Percentiles rank a stretch among this genome's conserved stretches.
phyloP scores from a whole-genome alignment of 1,140 invertebrate genomes.

The Leptinotarsa defecta region DNA sequence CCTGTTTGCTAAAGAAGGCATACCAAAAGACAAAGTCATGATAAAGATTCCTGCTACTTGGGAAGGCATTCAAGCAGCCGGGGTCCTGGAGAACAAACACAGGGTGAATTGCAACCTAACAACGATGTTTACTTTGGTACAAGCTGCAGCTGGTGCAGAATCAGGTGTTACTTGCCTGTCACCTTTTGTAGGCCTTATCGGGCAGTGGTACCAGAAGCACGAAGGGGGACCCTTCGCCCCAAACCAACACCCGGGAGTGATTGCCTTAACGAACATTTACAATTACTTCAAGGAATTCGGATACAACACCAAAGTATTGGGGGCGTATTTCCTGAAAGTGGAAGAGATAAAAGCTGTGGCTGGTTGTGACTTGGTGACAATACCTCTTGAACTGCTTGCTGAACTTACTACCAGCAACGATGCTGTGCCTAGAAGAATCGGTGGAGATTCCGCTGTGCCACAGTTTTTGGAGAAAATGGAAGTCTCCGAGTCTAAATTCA shows the following conservation, averaged over 20 bases:
- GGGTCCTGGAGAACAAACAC: constrained; percentile 9
- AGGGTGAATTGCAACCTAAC: constrained; percentile 18
- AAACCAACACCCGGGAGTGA: neutral
- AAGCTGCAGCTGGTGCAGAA: constrained; percentile 21
- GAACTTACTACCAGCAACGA: constrained; percentile 2
- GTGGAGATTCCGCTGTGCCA: neutral
- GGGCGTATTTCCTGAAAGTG: constrained; percentile 9
- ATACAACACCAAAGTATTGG: constrained; percentile 18
- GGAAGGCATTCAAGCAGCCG: constrained; percentile 98
- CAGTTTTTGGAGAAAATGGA: neutral
- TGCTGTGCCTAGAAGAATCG: neutral
- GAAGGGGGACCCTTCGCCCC: no score
- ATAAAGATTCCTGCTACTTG: constrained; percentile 98
- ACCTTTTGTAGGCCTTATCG: constrained; percentile 13
- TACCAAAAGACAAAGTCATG: constrained; percentile 88
- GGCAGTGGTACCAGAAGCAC: constrained; percentile 8
- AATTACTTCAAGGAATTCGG: constrained; percentile 11
- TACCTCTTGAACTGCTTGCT: constrained; percentile 1
- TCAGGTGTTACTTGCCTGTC: neutral
- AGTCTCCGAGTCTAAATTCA: constrained; percentile 3
- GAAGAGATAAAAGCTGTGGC: constrained; percentile 10
- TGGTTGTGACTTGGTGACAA: constrained; percentile 18
- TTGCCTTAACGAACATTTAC: neutral
- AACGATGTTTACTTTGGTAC: constrained; percentile 10
- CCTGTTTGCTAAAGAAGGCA: constrained; percentile 87